Conservation (phyloP, 2,888 invertebrate genomes). For the Nudaria mundana region DNA sequence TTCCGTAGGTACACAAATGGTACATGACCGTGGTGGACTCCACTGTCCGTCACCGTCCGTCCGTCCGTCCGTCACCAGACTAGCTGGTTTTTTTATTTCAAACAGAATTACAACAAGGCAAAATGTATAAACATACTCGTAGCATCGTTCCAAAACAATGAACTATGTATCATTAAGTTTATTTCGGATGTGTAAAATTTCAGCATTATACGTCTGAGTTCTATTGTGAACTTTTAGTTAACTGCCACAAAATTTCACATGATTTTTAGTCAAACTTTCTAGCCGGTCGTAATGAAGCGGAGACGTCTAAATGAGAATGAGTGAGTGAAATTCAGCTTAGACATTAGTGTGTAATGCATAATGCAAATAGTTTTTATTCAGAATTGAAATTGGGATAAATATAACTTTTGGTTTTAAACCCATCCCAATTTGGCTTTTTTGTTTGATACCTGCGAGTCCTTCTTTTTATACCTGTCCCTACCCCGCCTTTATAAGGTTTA, state of each 20-base stretch:
- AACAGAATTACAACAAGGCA: no score
- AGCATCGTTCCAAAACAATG: conserved; percentile 5
- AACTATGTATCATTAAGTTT: conserved; percentile 18
- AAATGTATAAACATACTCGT: no score
- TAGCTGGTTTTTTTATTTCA: no score
- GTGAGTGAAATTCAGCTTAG: conserved; percentile 50
- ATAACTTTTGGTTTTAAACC: no score
- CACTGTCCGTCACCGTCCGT: no score
- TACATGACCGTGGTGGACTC: no score
- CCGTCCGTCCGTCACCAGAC: neutral
- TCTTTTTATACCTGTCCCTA: no score
- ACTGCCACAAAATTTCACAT: conserved; percentile 45
- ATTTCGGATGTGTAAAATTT: conserved; percentile 28
- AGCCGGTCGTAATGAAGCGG: conserved; percentile 41
- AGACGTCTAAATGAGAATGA: conserved; percentile 50
- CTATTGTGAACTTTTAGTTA: conserved; percentile 57
- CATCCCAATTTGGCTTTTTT: no score
- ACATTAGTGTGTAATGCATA: conserved; percentile 58
- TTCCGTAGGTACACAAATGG: no score
- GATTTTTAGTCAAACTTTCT: conserved; percentile 69
- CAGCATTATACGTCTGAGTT: conserved; percentile 43
- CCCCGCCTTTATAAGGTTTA: no score
- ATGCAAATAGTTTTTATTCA: conserved; percentile 60
- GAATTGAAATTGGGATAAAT: neutral
- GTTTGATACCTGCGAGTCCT: no score